Conservation (phyloP, 2,797 vertebrate species). For the Anisognathus igniventris region DNA sequence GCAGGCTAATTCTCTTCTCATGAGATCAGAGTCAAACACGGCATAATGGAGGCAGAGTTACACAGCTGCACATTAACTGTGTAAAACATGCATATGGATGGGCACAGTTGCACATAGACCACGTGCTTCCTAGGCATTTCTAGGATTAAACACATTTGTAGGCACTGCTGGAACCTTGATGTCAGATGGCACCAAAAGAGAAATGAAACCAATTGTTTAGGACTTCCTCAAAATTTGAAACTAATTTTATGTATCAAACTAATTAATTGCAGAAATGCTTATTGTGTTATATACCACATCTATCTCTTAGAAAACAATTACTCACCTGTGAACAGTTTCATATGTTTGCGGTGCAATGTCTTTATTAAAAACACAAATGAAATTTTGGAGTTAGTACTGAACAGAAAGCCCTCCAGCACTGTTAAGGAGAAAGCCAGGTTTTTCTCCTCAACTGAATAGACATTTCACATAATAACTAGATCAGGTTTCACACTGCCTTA, state of each 20-base stretch:
- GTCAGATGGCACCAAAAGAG: background rate
- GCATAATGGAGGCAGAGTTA: background rate
- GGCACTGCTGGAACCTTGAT: background rate
- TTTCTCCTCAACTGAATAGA: background rate
- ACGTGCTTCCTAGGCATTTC: rapidly evolving
- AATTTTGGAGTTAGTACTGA: background rate
- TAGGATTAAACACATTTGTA: background rate
- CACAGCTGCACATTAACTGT: background rate
- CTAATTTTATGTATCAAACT: background rate
- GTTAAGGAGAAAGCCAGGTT: background rate
- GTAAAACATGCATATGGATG: background rate
- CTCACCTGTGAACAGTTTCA: background rate
- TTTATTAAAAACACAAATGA: background rate
- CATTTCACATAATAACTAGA: conserved; percentile 12
- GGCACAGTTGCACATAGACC: background rate
- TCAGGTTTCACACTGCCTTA: background rate
- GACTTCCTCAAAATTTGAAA: background rate
- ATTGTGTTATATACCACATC: background rate
- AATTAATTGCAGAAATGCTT: background rate
- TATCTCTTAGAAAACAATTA: background rate
- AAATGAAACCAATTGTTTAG: background rate
- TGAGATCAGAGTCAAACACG: background rate
- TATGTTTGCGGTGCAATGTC: background rate
- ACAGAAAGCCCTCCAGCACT: background rate
- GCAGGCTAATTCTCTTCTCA: background rate